Evolutionary conservation across 92 coral and sea anemone species (phyloP), one percentile per base, ranked within the genome.

Genomic region (Heteractis magnifica): DNA sequence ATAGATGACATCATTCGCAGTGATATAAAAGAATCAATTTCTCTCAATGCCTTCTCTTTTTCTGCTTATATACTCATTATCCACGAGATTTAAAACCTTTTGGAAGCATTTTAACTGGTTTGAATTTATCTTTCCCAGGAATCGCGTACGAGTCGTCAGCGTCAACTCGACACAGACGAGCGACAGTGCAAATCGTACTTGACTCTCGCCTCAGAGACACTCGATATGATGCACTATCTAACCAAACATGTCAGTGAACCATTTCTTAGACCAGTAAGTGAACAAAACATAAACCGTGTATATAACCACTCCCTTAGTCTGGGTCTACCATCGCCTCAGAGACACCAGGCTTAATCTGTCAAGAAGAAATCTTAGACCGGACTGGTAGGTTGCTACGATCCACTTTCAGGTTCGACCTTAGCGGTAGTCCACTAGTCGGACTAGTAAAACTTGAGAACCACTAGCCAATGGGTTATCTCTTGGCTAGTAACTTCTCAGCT

Each of bases 141-240:
- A 74, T 77, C 84, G 56, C 99, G 99, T 62, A 92, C 97, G 12
- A 76, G 94, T 12, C 96, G 98, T 26, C 94, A 94, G 72, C 87
- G 99, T 12, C 99, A 96, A 82, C 92, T 96, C 6, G 92, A 88
- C 34, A 94, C 98, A 34, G 98, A 92, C 59, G 99, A 96, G 73
- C 92, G 99, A 7, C 99, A 94, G 88, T 96, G 99, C 71, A 92
- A 92, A 11, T 96, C 99, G 7, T 96, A 96, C 87, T 82, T 96
- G 84, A 96, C 99, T 65, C 91, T 96, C 13, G 99, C 98, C 80
- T 87, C 98, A 10, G 99, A 96, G 85, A 96, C 99, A 7, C 78
- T 96, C 71, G 98, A 96, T 49, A 94, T 96, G 99, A 96, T 96
- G 99, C 90, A 90, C 58, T 96, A 96, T 78, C 73, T 96, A 55